Evolutionary conservation across 2,888 invertebrate genomes (phyloP), one percentile per base, ranked within the genome.

Genomic region (Timema cristinae): DNA sequence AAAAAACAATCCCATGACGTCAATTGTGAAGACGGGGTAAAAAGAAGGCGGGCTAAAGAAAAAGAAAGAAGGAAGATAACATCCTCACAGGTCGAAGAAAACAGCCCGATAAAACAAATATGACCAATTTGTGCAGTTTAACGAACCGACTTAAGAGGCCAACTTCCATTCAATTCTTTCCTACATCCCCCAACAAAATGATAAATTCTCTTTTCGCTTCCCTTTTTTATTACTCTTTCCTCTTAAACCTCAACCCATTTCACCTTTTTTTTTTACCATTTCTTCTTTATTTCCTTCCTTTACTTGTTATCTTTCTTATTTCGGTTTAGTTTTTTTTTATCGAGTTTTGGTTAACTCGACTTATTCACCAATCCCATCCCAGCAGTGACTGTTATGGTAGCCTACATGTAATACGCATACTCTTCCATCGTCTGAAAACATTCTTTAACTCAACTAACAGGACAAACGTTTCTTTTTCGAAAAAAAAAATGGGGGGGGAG

Each of bases 271-370:
- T 61, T 61, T 71, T 71, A 54, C 56, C 48, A 68, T 69, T 71
- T 59, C 67, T 16, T 51, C 63, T 51, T 63, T 56, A 32, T 32
- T 32, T 32, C 32, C 32, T 32, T 63, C 47, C 63, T 13, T 63
- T 48, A 13, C 63, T 32, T 63, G 63, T 63, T 48, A 63, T 63
- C 63, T 8, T 72, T 63, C 66, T 63, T 67, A 32, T 32, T 32
- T 32, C 32, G 32, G 32, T 32, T 32, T 32, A 32, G 32, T 32
- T 66, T 67, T 66, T 72, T 71, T 71, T 71, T 71, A 71, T 72
- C 72, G 71, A 73, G 73, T 75, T 73, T 63, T 73, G 73, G 54
- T 75, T 75, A 75, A 75, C 72, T 74, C 73, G 50, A 73, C 72
- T 67, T 71, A 71, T 67, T 70, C 70, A 70, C 70, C 70, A 70